These are phyloP conservation scores for Chunga burmeisteri DNA, from an alignment of 2,113 vertebrate species.

Conservation along the genomic window DNA sequence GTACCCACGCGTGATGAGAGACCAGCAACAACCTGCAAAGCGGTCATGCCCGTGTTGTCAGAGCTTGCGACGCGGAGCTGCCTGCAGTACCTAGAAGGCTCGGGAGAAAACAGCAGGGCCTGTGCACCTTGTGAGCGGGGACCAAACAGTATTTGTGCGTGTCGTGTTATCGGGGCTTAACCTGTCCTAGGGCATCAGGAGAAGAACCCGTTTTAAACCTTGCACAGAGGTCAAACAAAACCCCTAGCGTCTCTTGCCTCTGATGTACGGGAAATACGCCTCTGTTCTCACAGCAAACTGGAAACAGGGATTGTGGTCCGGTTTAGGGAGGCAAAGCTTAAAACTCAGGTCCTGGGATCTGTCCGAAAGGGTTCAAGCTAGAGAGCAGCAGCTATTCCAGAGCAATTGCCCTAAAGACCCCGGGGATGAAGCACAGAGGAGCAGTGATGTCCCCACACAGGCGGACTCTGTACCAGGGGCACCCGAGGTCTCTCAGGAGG, in stretches of 20 bases:
- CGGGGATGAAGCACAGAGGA: neutral
- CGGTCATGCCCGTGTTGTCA: neutral
- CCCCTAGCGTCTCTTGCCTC: neutral
- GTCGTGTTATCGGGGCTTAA: neutral
- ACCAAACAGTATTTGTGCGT: neutral
- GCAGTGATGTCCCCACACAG: neutral
- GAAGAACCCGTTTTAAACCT: neutral
- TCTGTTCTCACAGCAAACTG: neutral
- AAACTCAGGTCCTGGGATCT: neutral
- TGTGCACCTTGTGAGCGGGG: neutral
- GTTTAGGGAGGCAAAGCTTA: neutral
- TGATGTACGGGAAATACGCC: rapidly evolving
- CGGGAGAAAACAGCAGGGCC: neutral
- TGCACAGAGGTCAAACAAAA: neutral
- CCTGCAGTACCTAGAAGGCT: no score
- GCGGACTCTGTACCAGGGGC: neutral
- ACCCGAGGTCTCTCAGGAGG: rapidly evolving
- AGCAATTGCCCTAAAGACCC: neutral
- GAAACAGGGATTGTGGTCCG: neutral
- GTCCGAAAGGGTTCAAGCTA: neutral
- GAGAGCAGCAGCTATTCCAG: neutral
- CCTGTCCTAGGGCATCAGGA: neutral
- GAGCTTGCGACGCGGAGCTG: neutral
- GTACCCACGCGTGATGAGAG: neutral
- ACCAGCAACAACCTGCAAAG: neutral